Evolutionary conservation across 2,888 invertebrate genomes (phyloP).

Genomic region (Drosophila koepferae): DNA sequence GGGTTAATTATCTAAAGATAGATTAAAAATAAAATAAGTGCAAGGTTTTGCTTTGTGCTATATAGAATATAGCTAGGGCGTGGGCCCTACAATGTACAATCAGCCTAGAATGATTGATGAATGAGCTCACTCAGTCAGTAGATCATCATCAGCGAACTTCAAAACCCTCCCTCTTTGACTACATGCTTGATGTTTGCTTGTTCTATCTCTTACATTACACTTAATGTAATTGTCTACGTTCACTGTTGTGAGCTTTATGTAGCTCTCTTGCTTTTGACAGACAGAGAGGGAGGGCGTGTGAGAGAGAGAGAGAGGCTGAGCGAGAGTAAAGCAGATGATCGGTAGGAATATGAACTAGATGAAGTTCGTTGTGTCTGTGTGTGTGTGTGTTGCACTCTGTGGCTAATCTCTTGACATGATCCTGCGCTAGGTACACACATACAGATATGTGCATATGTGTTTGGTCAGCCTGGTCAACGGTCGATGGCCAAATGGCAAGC

Average conservation of each 20-base stretch:
- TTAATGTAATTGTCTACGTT: background rate
- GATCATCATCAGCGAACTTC: background rate
- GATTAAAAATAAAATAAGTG: too few relatives aligned
- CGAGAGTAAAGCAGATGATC: background rate
- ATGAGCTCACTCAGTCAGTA: background rate
- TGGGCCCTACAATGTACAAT: too few relatives aligned
- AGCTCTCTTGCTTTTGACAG: background rate
- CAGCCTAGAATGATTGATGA: too few relatives aligned
- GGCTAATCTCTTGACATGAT: slow-evolving; percentile 28
- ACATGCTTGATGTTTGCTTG: background rate
- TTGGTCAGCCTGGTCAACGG: slow-evolving; percentile 1
- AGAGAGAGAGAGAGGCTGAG: background rate
- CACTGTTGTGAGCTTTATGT: background rate
- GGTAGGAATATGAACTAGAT: background rate
- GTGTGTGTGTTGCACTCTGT: slow-evolving; percentile 3
- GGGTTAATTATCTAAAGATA: too few relatives aligned
- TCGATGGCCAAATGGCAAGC: slow-evolving; percentile 6
- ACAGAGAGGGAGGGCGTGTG: background rate
- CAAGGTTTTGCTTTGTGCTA: too few relatives aligned
- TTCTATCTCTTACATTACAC: background rate
- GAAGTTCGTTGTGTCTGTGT: background rate
- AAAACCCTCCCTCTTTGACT: background rate
- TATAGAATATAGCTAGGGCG: too few relatives aligned
- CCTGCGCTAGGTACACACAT: background rate
- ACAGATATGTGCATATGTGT: background rate